Conservation (phyloP, 2,113 vertebrate species). For the Brienomyrus longianalis region DNA sequence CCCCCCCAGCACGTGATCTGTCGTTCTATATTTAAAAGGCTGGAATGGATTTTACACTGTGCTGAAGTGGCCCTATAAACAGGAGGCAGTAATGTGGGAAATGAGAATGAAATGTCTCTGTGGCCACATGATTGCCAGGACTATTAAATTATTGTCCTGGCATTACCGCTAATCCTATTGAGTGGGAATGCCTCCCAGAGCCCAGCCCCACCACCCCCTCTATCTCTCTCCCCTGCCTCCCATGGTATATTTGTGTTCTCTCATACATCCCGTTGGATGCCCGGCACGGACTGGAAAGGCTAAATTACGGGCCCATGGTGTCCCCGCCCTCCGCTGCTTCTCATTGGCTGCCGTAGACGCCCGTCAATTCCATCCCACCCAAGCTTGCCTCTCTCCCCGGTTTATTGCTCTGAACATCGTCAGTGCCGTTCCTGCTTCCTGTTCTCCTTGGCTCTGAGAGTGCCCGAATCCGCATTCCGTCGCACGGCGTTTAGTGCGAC, state of each 20-base stretch:
- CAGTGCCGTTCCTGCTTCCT: neutral
- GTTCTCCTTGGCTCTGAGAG: neutral
- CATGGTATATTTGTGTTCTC: neutral
- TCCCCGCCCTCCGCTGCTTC: neutral
- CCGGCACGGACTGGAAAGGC: neutral
- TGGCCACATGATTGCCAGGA: constrained; percentile 22
- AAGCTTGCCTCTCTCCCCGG: neutral
- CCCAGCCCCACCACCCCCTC: neutral
- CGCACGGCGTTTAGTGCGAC: neutral
- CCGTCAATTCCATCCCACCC: neutral
- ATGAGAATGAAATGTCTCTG: constrained; percentile 25
- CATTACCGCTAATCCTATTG: constrained; percentile 15
- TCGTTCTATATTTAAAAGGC: neutral
- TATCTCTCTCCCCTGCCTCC: neutral
- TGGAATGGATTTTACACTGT: constrained; percentile 9
- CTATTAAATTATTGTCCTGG: constrained; percentile 22
- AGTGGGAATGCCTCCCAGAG: neutral
- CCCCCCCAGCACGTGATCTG: neutral
- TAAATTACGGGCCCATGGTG: neutral
- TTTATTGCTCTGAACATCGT: neutral
- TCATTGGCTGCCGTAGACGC: neutral
- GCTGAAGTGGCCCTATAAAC: constrained; percentile 18
- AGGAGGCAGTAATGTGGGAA: constrained; percentile 14
- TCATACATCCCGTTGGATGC: neutral
- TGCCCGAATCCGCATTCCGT: neutral